These are phyloP conservation scores for Hyaena hyaena DNA, from an alignment of 2,113 vertebrate species.

Conservation along the genomic window DNA sequence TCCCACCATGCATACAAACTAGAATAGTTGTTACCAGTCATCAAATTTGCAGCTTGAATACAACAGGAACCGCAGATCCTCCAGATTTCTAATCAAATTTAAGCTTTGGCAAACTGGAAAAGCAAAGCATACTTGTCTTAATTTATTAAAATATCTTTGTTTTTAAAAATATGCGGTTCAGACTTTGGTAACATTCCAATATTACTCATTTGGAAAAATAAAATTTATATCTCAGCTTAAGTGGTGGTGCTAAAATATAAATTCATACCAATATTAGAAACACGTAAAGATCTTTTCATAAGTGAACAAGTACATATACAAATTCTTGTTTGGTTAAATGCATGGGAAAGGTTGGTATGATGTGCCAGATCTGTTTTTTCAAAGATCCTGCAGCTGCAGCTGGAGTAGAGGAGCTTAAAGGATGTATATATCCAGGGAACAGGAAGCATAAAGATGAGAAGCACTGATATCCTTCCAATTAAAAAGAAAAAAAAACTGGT, in stretches of 20 bases:
- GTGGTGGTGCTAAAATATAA: neutral
- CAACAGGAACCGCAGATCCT: neutral
- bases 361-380: neutral
- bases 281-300: constrained; percentile 14
- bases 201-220: constrained; percentile 57
- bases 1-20: neutral
- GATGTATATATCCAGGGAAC: neutral
- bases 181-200: neutral
- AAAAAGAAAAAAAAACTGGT: neutral
- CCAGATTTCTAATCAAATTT: constrained; percentile 11
- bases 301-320: neutral
- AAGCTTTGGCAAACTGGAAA: constrained; percentile 14
- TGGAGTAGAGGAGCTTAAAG: neutral
- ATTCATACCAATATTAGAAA: neutral
- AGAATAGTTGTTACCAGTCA: neutral
- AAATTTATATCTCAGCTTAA: neutral
- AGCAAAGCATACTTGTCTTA: neutral
- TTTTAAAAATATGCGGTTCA: neutral
- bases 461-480: neutral
- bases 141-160: constrained; percentile 6
- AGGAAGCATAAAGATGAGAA: neutral
- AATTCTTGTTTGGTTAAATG: neutral
- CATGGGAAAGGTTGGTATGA: neutral
- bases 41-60: neutral
- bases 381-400: neutral